phyloP scores from a whole-genome alignment of 2,888 invertebrate genomes.

The Siphlonurus alternatus region DNA sequence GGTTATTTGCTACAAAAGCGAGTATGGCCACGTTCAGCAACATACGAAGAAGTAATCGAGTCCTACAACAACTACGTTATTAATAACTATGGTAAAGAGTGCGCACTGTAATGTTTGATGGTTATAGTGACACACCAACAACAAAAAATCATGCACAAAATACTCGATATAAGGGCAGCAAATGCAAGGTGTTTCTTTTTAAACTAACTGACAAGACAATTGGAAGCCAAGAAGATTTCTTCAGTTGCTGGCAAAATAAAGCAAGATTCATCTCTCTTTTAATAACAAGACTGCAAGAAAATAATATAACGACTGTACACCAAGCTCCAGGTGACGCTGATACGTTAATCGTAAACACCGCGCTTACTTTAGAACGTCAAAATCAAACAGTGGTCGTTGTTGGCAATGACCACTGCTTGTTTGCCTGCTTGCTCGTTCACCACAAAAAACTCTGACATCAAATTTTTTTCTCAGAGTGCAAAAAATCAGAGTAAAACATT shows the following conservation, averaged over 20 bases:
- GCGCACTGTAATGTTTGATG: constrained; percentile 1
- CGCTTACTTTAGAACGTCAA: background rate
- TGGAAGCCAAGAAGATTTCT: background rate
- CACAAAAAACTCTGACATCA: too few relatives aligned
- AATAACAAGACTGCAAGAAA: background rate
- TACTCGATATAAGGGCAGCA: background rate
- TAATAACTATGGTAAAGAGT: background rate
- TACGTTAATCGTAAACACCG: background rate
- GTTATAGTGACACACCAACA: background rate
- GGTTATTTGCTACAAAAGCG: background rate
- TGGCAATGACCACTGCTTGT: too few relatives aligned
- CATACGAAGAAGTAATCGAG: background rate
- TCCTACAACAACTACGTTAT: background rate
- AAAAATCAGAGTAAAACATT: too few relatives aligned
- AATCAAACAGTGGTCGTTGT: background rate
- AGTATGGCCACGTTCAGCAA: background rate
- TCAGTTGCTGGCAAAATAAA: background rate
- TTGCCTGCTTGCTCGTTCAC: too few relatives aligned
- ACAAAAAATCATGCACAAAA: background rate
- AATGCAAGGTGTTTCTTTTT: background rate
- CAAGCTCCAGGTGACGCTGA: background rate
- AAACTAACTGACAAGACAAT: background rate
- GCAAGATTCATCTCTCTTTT: background rate
- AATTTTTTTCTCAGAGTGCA: too few relatives aligned
- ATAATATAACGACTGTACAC: background rate